These are phyloP conservation scores for Amia ocellicauda DNA, from an alignment of 2,113 vertebrate genomes.

Conservation along the genomic window DNA sequence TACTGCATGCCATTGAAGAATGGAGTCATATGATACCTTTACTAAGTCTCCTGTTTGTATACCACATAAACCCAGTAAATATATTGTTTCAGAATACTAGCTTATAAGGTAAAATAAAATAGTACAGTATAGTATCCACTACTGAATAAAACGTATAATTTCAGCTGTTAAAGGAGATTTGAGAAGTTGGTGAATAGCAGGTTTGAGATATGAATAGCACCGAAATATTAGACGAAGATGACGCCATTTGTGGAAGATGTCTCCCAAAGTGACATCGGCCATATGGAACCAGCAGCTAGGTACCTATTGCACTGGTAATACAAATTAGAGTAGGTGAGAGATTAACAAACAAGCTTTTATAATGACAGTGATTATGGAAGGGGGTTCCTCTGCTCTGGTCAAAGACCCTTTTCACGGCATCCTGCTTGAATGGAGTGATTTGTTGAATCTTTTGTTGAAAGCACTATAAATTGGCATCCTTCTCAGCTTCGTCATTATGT, in stretches of 20 bases:
- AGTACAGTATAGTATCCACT: too few relatives aligned
- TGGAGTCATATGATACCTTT: too few relatives aligned
- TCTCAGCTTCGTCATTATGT: constrained; percentile 9
- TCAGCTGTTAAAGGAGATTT: too few relatives aligned
- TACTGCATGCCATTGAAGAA: too few relatives aligned
- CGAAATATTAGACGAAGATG: background rate
- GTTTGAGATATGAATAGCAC: background rate
- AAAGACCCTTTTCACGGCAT: background rate
- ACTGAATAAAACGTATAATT: too few relatives aligned
- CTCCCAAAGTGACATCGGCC: background rate
- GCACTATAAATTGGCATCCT: background rate
- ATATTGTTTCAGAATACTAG: too few relatives aligned
- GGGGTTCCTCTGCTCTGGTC: background rate
- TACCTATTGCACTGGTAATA: background rate
- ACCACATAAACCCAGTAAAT: too few relatives aligned
- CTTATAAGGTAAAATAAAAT: too few relatives aligned
- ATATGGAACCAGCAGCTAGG: background rate
- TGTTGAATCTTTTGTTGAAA: background rate
- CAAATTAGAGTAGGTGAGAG: background rate
- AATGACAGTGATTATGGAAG: constrained; percentile 4
- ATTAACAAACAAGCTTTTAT: background rate
- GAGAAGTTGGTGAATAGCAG: too few relatives aligned
- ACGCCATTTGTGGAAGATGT: background rate
- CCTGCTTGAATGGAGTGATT: background rate
- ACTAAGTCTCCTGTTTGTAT: too few relatives aligned